These are phyloP conservation scores for Lepus townsendii DNA, from an alignment of 2,797 vertebrate genomes.

Conservation along the genomic window DNA sequence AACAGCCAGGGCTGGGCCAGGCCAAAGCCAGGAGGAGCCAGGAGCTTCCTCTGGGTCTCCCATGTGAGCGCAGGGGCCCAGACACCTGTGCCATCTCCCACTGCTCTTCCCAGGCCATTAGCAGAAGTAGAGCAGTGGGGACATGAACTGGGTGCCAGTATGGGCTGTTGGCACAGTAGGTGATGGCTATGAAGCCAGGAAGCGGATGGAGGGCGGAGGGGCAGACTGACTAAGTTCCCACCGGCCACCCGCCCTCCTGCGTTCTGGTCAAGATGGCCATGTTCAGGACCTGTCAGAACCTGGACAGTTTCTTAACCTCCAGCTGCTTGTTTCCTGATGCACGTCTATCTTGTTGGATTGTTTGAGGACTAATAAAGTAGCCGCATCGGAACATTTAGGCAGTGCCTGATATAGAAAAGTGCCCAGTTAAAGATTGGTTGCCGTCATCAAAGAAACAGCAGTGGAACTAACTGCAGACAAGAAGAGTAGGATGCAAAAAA, in stretches of 20 bases:
- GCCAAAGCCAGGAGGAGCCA: too few relatives aligned
- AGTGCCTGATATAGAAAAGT: not conserved
- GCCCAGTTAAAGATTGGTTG: not conserved
- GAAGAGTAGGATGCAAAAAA: not conserved
- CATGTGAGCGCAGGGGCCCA: too few relatives aligned
- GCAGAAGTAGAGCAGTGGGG: too few relatives aligned
- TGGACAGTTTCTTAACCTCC: not conserved
- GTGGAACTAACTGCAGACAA: not conserved
- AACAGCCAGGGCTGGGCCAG: too few relatives aligned
- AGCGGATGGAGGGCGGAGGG: not conserved
- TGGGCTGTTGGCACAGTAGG: too few relatives aligned
- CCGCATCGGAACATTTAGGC: not conserved
- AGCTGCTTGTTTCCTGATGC: not conserved
- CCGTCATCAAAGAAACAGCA: slow-evolving; percentile 37
- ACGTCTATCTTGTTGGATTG: not conserved
- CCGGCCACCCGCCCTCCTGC: not conserved
- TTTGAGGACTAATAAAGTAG: not conserved
- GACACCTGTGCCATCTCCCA: too few relatives aligned
- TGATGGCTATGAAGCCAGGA: not conserved
- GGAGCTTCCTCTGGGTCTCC: too few relatives aligned
- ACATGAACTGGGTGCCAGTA: too few relatives aligned
- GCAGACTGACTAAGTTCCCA: not conserved
- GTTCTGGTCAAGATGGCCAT: not conserved
- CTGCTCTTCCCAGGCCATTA: too few relatives aligned
- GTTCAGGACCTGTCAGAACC: not conserved